Evolutionary conservation across 2,113 vertebrate genomes (phyloP).

Genomic region (Natator depressus): DNA sequence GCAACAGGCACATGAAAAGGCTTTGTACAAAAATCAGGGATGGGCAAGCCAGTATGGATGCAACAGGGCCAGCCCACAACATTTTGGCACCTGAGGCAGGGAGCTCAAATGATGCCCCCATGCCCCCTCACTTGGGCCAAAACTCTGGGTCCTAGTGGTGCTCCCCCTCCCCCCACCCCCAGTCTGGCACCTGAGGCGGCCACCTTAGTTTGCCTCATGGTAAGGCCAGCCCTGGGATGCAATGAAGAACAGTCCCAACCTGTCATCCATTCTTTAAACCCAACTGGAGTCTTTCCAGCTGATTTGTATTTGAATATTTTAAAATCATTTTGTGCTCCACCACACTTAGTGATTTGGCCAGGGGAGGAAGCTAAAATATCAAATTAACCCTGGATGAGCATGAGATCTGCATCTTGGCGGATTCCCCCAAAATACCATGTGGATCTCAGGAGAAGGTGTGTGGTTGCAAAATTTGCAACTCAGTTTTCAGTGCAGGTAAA

Average conservation of each 20-base stretch:
- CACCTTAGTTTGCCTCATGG: too few species aligned
- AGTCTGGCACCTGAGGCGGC: too few species aligned
- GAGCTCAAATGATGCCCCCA: too few species aligned
- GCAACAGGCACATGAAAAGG: slow-evolving; percentile 13
- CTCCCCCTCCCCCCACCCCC: too few species aligned
- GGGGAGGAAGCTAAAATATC: neutral
- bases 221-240: too few species aligned
- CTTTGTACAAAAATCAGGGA: slow-evolving; percentile 5
- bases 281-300: neutral
- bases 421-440: neutral
- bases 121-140: too few species aligned
- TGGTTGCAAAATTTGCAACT: neutral
- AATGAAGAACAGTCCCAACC: neutral
- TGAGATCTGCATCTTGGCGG: neutral
- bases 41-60: neutral
- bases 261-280: neutral
- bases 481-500: neutral
- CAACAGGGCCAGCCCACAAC: neutral
- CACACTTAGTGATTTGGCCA: neutral
- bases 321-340: neutral
- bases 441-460: neutral
- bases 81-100: too few species aligned
- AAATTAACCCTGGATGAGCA: neutral
- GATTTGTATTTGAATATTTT: neutral
- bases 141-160: too few species aligned